These are phyloP conservation scores for Helicoverpa assulta DNA, from an alignment of 2,888 invertebrate species.

Conservation along the genomic window DNA sequence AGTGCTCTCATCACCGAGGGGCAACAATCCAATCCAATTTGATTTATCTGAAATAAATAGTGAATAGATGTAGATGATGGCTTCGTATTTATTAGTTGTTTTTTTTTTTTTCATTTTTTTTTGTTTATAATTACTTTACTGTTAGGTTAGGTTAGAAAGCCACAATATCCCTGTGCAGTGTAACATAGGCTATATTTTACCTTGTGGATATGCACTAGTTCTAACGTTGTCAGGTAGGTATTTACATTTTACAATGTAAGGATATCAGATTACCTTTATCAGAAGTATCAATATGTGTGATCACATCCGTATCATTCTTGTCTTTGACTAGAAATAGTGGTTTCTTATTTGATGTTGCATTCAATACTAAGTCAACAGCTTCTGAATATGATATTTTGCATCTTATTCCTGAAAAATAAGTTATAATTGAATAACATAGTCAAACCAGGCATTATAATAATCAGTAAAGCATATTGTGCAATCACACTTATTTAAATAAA, in stretches of 20 bases:
- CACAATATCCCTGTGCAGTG: no score
- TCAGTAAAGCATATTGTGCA: no score
- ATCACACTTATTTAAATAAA: no score
- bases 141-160: no score
- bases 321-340: conserved; percentile 72
- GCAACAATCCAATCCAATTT: conserved; percentile 78
- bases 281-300: conserved; percentile 71
- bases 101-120: no score
- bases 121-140: no score
- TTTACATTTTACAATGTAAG: background rate
- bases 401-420: conserved; percentile 66
- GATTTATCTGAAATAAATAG: conserved; percentile 73
- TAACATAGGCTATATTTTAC: no score
- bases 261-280: conserved; percentile 72
- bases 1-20: conserved; percentile 70
- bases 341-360: conserved; percentile 53
- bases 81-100: no score
- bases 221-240: background rate
- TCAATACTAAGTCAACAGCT: conserved; percentile 59
- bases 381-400: conserved; percentile 57
- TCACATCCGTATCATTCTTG: conserved; percentile 43
- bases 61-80: background rate
- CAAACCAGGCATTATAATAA: no score
- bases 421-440: no score
- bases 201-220: no score